phyloP scores from a whole-genome alignment of 1,140 invertebrate genomes.

The Muscidifurax raptorellus region DNA sequence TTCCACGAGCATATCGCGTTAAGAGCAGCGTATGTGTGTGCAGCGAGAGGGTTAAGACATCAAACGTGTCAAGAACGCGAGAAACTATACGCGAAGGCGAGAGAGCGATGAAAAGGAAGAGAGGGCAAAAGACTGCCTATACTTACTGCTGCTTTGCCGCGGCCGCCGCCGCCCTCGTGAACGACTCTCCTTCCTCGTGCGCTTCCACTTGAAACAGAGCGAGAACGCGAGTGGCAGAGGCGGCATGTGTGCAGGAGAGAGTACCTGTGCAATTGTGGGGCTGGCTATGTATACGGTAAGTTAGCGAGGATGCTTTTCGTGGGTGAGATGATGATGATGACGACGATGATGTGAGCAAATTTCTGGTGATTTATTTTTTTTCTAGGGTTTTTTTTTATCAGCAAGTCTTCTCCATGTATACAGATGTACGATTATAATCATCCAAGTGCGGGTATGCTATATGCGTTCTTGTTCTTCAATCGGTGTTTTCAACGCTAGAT shows the following conservation, averaged over 20 bases:
- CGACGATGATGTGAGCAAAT: background rate
- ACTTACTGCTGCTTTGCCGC: background rate
- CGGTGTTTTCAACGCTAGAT: background rate
- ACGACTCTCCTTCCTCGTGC: background rate
- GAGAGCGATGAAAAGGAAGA: constrained; percentile 17
- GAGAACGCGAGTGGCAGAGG: background rate
- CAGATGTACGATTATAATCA: too few relatives aligned
- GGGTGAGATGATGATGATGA: background rate
- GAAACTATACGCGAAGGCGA: constrained; percentile 20
- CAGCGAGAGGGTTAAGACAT: constrained; percentile 39
- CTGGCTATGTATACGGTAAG: background rate
- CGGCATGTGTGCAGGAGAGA: background rate
- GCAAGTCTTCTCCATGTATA: too few relatives aligned
- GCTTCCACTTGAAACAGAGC: constrained; percentile 28
- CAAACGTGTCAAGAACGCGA: constrained; percentile 43
- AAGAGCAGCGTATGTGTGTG: background rate
- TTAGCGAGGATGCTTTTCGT: background rate
- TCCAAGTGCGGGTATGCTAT: too few relatives aligned
- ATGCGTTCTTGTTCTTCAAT: too few relatives aligned
- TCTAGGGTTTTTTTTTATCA: too few relatives aligned
- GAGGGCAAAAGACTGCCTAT: constrained; percentile 35
- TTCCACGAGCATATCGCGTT: constrained; percentile 25
- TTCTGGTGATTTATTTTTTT: too few relatives aligned
- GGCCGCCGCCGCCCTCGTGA: background rate
- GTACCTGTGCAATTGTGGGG: background rate